Percentiles rank a stretch among this genome's conserved stretches.
Conservation (phyloP, 2,113 vertebrate species). For the Xenotilapia flavipinnis region DNA sequence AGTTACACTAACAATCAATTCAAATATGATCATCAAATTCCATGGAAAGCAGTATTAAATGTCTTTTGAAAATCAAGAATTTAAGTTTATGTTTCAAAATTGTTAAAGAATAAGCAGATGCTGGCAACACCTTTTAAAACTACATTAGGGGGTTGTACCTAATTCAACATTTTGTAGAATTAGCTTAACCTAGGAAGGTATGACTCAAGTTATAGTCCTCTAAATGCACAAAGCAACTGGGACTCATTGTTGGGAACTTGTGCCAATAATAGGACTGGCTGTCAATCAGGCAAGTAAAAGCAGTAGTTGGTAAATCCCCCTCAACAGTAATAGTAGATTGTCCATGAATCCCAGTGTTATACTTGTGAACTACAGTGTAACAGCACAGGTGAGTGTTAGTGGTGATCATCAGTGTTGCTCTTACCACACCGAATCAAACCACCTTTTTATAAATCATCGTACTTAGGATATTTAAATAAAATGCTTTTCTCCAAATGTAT, state of each 20-base stretch:
- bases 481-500: background rate
- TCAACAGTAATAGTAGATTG: background rate
- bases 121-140: background rate
- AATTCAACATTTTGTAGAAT: background rate
- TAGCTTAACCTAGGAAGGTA: background rate
- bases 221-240: background rate
- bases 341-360: background rate
- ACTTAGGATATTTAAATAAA: background rate
- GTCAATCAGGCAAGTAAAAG: background rate
- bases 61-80: background rate
- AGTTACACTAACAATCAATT: background rate
- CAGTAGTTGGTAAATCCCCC: background rate
- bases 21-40: background rate
- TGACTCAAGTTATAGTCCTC: background rate
- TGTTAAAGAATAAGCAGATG: background rate
- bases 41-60: background rate
- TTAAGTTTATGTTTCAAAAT: background rate
- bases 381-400: background rate
- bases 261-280: background rate
- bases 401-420: background rate
- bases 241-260: background rate
- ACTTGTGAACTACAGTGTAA: background rate
- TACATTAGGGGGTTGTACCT: background rate
- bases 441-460: background rate
- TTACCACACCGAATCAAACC: background rate